Evolutionary conservation across 2,113 vertebrate genomes (phyloP), one percentile per base, ranked within the genome.

Genomic region (Phoenicopterus ruber): DNA sequence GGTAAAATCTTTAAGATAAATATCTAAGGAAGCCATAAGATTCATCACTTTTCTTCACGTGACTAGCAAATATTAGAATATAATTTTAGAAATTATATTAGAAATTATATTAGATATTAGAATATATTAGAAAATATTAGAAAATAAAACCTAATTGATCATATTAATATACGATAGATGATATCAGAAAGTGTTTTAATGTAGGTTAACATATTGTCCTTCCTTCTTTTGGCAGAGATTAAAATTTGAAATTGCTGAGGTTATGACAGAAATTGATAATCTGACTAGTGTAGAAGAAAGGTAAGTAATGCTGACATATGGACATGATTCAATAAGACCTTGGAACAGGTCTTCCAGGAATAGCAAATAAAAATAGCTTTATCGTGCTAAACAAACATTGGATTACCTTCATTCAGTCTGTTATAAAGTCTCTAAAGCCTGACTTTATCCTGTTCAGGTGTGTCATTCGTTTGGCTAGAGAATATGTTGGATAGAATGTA

Each of bases 241-340:
- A 98, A 99, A 99, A 97, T 99, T 99, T 95, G 99, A 99, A 96
- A 99, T 99, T 42, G 98, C 99, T 3, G 99, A 99, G 91, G 99
- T 99, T 90, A 99, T 99, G 99, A 99, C 99, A 1, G 99, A 99
- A 98, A 99, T 99, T 26, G 99, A 99, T 97, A 99, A 99, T 91
- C 98, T 99, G 93, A 99, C 99, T 7, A 99, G 99, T 42, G 98
- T 98, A 10, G 99, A 99, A 96, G 99, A 99, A 95, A 99, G 99
- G 99, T 99, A 93, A 97, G 94, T 59, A 46, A 11, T 54, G 44
- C 28, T 59, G 62, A 13, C 29, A 19, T 55, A 14, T 15, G 24
- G 69, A 25, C 11, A 4, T 46, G 67, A 59, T 63, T 81, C 49
- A 81, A 10, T 72, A 34, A 59, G 44, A 59, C 31, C 46, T 85